phyloP scores from a whole-genome alignment of 2,888 invertebrate genomes.

The Pogonocherus hispidulus region DNA sequence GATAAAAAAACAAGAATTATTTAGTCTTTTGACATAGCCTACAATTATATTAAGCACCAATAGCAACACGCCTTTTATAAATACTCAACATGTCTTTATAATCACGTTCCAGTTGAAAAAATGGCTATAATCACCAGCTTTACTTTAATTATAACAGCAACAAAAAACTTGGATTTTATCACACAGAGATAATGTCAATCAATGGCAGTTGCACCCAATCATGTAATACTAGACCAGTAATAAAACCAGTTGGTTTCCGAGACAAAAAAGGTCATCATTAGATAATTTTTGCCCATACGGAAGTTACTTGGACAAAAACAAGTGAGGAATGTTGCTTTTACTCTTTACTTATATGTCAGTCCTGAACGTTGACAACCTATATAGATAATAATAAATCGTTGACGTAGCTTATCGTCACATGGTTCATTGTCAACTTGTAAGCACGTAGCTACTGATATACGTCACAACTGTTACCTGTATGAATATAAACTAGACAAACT shows the following conservation, averaged over 20 bases:
- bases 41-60: no score
- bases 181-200: neutral
- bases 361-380: no score
- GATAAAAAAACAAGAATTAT: no score
- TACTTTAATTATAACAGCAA: no score
- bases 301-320: neutral
- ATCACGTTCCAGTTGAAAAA: no score
- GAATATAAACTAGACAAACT: neutral
- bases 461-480: neutral
- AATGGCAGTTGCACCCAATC: neutral
- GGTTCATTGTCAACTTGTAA: neutral
- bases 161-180: no score
- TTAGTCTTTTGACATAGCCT: no score
- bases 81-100: no score
- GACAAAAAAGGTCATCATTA: neutral
- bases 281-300: no score
- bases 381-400: neutral
- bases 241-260: neutral
- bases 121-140: no score
- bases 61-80: no score
- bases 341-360: neutral
- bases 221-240: neutral
- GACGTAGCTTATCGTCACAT: neutral
- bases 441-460: neutral
- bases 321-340: neutral